These are phyloP conservation scores for Drosophila crucigera DNA, from an alignment of 2,888 invertebrate species.

Conservation along the genomic window DNA sequence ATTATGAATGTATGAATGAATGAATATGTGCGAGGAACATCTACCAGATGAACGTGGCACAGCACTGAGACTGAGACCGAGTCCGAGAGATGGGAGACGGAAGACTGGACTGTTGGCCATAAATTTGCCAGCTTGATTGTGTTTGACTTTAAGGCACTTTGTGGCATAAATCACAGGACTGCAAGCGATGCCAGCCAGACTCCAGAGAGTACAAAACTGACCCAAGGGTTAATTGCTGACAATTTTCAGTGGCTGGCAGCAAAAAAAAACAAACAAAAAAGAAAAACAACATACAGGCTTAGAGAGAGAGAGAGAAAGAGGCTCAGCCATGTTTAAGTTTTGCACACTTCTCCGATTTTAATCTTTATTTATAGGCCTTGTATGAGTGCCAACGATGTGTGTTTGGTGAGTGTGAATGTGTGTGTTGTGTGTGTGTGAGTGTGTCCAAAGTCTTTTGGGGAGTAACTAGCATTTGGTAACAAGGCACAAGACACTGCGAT, in stretches of 20 bases:
- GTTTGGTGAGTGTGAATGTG: not conserved
- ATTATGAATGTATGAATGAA: constrained; percentile 51
- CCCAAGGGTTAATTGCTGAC: constrained; percentile 78
- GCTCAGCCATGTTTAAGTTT: constrained; percentile 46
- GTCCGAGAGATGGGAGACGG: not conserved
- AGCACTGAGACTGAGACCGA: constrained; percentile 7
- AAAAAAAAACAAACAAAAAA: constrained; percentile 10
- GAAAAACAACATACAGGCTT: constrained; percentile 35
- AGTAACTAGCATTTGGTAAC: constrained; percentile 66
- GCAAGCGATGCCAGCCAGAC: constrained; percentile 40
- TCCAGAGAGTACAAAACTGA: constrained; percentile 39
- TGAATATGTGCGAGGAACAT: constrained; percentile 6
- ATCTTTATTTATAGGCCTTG: constrained; percentile 76
- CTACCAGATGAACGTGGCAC: constrained; percentile 35
- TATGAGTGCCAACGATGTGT: constrained; percentile 28
- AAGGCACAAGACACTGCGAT: constrained; percentile 67
- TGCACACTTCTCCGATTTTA: constrained; percentile 67
- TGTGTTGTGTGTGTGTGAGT: constrained; percentile 17
- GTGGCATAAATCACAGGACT: constrained; percentile 71
- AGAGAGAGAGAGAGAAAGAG: constrained; percentile 26
- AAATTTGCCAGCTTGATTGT: constrained; percentile 69
- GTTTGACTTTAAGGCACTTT: constrained; percentile 72
- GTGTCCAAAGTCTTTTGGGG: constrained; percentile 52
- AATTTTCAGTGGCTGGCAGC: constrained; percentile 57
- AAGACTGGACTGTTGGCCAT: constrained; percentile 30